Base-by-base conservation (phyloP, 2,888 invertebrate species). In the Acronicta leporina region DNA sequence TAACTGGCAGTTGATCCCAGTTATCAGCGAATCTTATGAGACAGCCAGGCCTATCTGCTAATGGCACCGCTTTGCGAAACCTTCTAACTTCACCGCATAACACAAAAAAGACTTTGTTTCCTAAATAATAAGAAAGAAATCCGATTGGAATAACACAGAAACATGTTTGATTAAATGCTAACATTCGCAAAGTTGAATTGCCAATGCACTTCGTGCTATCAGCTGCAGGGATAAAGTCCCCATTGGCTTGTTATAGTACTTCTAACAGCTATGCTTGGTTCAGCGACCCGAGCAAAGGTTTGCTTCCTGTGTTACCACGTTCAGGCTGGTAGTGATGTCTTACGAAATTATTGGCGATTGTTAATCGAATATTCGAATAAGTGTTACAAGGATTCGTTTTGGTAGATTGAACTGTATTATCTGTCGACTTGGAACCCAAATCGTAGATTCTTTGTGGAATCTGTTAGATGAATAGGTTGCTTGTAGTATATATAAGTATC, bases 121-220 rank as follows among this genome's bases (percentile, higher is more conserved):
- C 27, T 45, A 4, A 3, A 0, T 11, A 3, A 53, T 64, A 79
- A 67, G 66, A 56, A 65, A 54, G 55, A 76, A 70, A 77, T 79
- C 80, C 42, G 43, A 63, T 62, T 59, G 60, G 48, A 33, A n/a
- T 30, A 40, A 25, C 30, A 47, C 51, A 55, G 68, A 85, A 87
- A 89, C 90, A 83, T 85, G 90, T 91, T 89, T 90, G 85, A 84
- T 91, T 89, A 88, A 86, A 88, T 86, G 83, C 84, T 85, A 80
- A 83, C 80, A 82, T 70, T 80, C 68, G 64, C 73, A 77, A n/a
- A 52, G 42, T 57, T 46, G 2, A 14, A 5, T 3, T 3, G n/a
- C 13, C 14, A 16, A 40, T 51, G 48, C 27, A 81, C 59, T 73
- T 49, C 79, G 42, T 25, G 58, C 40, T 72, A 44, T 84, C 70